Base-by-base conservation (phyloP, 92 coral and sea anemone species). In the Virgularia gustaviana region DNA sequence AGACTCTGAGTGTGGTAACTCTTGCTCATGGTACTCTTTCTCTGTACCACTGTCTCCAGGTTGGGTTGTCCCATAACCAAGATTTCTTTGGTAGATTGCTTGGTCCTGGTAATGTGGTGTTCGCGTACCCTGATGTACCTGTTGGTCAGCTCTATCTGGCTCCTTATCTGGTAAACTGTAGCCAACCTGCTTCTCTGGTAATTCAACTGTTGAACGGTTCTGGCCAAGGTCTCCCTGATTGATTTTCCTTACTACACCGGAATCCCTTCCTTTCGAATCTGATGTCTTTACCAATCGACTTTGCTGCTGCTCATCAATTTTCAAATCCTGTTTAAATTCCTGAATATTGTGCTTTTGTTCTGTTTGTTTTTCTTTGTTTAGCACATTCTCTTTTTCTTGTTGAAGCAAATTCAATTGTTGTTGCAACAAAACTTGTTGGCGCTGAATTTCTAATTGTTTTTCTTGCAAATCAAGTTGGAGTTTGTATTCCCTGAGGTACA, bases 341-440 rank as follows among this genome's bases (percentile, higher is more conserved):
- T 42, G 57, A 33, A 8, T 0, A 16, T 11, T 4, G 25, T 62
- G 2, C 37, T 18, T 36, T 56, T 25, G 28, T 15, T 57, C 37
- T 3, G 9, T 24, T 20, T 15, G 2, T 36, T 62, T 23, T 36
- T 62, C 49, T 2, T 2, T 25, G 8, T 62, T 18, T 62, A 8
- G 70, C n/a, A n/a, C n/a, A 39, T 39, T 8, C 3, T n/a, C 25
- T 22, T 72, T 65, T 27, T 68, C 60, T 11, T 68, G 75, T 22
- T 49, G 60, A 5, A 68, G 33, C 52, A 68, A 18, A 15, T 68
- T 59, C 28, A 68, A 68, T 16, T 68, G 75, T 35, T 68, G 75
- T 28, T 68, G 75, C 18, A 68, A 34, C 60, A 45, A 61, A 29
- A 68, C 43, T 33, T 68, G 75, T 27, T 68, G 75, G n/a, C 75